Base-by-base conservation (phyloP, 30 jellyfish, hydroid and myxozoan genomes). In the Hydra vulgaris region DNA sequence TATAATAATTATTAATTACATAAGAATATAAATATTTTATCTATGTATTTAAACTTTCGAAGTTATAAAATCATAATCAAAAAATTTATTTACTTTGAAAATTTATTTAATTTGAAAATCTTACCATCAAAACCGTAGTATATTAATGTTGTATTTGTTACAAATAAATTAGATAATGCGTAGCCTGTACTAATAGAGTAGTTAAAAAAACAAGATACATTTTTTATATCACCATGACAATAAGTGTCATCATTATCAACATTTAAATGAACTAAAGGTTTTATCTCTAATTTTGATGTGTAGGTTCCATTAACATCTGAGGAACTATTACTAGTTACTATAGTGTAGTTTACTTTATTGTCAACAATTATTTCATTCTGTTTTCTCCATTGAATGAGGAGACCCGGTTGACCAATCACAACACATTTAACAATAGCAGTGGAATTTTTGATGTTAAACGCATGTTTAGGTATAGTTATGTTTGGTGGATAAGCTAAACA, bases 111-210 rank as follows among this genome's bases (percentile, higher is more conserved):
- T 15, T 69, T 15, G 79, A 23, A 40, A 75, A 17, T 0, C 81
- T 25, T 16, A 75, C 83, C 83, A 75, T 75, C 56, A 17, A 21
- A 75, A 25, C 83, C 83, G 26, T 21, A 8, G 26, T 0, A 19
- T 25, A 53, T 75, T n/a, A 75, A 70, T 23, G 27, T 23, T 71
- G 79, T 71, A 0, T 71, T 71, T 40, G 61, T 3, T 3, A 40
- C 5, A 40, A 40, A 5, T 3, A 5, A 5, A 12, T 12, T 40
- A 12, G 61, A 40, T 40, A 3, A 5, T 3, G 61, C 8, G 61
- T 40, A 40, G 12, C 61, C 12, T 40, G 61, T 12, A 3, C 8
- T 40, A 3, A 40, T 12, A 40, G 61, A 40, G 61, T 40, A 40
- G 61, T 12, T 12, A 40, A 40, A 40, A 40, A 40, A 40, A 40